Evolutionary conservation across 2,888 invertebrate species (phyloP).

Genomic region (Ctena decussata): DNA sequence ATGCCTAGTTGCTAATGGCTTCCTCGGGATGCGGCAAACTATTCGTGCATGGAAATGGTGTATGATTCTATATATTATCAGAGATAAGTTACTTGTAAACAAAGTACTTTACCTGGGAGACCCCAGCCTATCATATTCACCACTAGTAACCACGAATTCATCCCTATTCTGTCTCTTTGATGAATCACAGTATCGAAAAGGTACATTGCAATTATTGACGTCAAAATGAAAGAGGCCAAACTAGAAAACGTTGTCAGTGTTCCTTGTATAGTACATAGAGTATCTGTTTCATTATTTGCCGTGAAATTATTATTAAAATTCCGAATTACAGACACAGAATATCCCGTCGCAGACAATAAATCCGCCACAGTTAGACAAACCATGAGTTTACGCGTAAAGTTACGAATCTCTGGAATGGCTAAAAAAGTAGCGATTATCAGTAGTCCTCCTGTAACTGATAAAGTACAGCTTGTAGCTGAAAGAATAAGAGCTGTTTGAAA

Average conservation of each 20-base stretch:
- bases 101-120: slow-evolving; percentile 31
- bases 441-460: slow-evolving; percentile 49
- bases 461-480: slow-evolving; percentile 1
- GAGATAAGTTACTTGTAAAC: too few species aligned
- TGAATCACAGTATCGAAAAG: slow-evolving; percentile 12
- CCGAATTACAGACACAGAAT: not conserved
- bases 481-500: not conserved
- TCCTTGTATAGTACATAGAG: slow-evolving; percentile 56
- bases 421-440: slow-evolving; percentile 46
- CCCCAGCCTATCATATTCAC: slow-evolving; percentile 27
- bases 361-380: slow-evolving; percentile 57
- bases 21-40: too few species aligned
- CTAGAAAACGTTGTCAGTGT: slow-evolving; percentile 54
- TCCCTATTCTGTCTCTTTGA: not conserved
- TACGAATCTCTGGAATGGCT: slow-evolving; percentile 27
- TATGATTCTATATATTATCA: too few species aligned
- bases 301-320: not conserved
- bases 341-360: slow-evolving; percentile 33
- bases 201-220: slow-evolving; percentile 49
- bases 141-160: not conserved
- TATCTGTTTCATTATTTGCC: not conserved
- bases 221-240: slow-evolving; percentile 64
- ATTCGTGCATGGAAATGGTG: too few species aligned
- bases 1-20: too few species aligned
- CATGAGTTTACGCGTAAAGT: slow-evolving; percentile 38